Base-by-base conservation (phyloP, 2,113 vertebrate genomes). In the Lethenteron camtschaticum region DNA sequence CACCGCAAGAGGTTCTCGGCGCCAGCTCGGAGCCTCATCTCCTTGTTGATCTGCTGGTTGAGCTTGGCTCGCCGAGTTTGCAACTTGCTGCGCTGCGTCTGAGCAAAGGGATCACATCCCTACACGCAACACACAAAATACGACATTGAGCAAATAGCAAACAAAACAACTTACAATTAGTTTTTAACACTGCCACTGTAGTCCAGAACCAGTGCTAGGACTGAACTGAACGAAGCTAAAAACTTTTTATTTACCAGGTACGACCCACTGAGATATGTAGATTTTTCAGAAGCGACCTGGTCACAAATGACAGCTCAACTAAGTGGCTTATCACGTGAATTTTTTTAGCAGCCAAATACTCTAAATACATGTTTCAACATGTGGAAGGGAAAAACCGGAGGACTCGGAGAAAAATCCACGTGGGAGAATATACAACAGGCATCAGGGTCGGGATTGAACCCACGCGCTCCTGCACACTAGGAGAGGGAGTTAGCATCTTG, bases 1-100 rank as follows among this genome's bases (percentile, higher is more conserved):
- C 71, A 96, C 91, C 86, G 82, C 78, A 92, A 92, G 2, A 95
- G 85, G 74, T 95, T 95, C 75, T 96, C 91, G 0, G 91, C 91
- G 1, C 91, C 91, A 0, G 87, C 79, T 10, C 89, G 79, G 81
- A 96, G 85, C 60, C 82, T 80, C 76, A 95, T 86, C 77, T 95
- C 88, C 73, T 86, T 90, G 82, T 85, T 84, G 79, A 95, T 95
- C 80, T 90, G 86, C 71, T 89, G 91, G 80, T 87, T 87, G 76
- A 95, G 87, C 16, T 79, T 78, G 1, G 87, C 85, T 9, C 87
- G 78, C 10, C 79, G 81, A 76, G 85, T 85, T 75, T 94, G 90
- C 16, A 88, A 80, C 68, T 78, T 83, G 73, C 86, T 81, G 12
- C 79, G 81, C 71, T 82, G 88, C 1, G 85, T 84, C 76, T 85